A percentile compares a stretch with the other conserved stretches of the same genome.
Evolutionary conservation across 30 jellyfish, hydroid and myxozoan genomes (phyloP).

Genomic region (Mastigias papua): DNA sequence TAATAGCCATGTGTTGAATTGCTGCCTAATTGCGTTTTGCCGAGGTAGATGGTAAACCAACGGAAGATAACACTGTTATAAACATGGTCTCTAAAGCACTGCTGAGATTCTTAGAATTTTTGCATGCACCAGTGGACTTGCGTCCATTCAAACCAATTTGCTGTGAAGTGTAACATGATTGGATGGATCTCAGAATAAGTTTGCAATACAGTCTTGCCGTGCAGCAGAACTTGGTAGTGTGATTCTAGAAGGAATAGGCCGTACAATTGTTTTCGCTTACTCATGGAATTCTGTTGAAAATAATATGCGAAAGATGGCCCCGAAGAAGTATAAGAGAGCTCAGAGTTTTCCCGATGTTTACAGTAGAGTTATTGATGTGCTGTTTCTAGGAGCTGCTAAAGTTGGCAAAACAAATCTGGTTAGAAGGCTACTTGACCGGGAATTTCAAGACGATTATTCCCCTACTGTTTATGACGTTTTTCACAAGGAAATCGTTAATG

Average conservation of each 20-base stretch:
- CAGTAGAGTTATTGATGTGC: slow-evolving; percentile 37
- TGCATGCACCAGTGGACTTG: slow-evolving; percentile 1
- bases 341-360: slow-evolving; percentile 69
- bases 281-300: background rate
- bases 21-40: background rate
- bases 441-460: slow-evolving; percentile 56
- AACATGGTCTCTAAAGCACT: background rate
- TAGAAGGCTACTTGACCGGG: slow-evolving; percentile 54
- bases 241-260: background rate
- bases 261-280: background rate
- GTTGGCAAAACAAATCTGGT: slow-evolving; percentile 79
- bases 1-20: background rate
- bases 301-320: background rate
- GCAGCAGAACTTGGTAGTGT: background rate
- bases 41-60: background rate
- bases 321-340: slow-evolving; percentile 46
- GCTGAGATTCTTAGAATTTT: background rate
- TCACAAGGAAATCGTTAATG: slow-evolving; percentile 58
- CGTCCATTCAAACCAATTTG: background rate
- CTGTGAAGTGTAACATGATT: background rate
- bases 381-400: slow-evolving; percentile 78
- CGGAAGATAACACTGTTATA: background rate
- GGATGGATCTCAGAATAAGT: background rate
- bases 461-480: slow-evolving; percentile 82
- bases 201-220: background rate